Percentiles rank a stretch among this genome's conserved stretches.
Evolutionary conservation across 2,113 vertebrate genomes (phyloP).

Genomic region (Rhinoderma darwinii): DNA sequence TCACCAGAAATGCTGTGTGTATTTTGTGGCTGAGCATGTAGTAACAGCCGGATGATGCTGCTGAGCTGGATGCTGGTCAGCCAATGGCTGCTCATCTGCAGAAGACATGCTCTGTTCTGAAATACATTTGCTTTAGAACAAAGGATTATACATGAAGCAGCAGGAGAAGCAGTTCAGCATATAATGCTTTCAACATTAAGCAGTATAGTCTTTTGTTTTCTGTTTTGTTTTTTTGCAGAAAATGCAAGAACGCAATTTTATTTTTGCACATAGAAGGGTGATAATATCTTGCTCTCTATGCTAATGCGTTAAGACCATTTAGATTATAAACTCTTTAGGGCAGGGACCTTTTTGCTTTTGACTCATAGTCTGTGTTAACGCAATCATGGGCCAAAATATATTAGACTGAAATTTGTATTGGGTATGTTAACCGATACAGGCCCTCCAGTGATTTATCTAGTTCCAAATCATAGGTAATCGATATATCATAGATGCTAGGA

Average conservation of each 20-base stretch:
- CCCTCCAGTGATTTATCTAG: too few species aligned
- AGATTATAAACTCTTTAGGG: too few species aligned
- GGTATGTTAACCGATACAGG: too few species aligned
- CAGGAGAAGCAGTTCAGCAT: background rate
- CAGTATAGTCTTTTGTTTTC: too few species aligned
- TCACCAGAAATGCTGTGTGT: background rate
- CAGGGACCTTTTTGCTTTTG: too few species aligned
- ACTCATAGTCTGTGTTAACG: too few species aligned
- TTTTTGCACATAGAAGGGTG: background rate
- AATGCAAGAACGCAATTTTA: background rate
- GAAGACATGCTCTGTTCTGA: slow-evolving; percentile 36
- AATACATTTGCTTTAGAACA: background rate
- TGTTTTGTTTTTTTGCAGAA: too few species aligned
- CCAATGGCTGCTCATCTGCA: slow-evolving; percentile 46
- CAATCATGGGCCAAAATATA: too few species aligned
- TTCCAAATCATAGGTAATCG: too few species aligned
- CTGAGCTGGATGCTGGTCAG: background rate
- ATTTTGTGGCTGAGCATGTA: background rate
- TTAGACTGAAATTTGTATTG: too few species aligned
- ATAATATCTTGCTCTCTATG: background rate
- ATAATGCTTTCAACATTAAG: background rate
- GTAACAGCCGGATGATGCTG: slow-evolving; percentile 31
- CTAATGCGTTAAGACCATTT: too few species aligned
- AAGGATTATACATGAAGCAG: background rate
- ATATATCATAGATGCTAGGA: too few species aligned